Conservation (phyloP, 2,888 invertebrate species). For the Villa cingulata region DNA sequence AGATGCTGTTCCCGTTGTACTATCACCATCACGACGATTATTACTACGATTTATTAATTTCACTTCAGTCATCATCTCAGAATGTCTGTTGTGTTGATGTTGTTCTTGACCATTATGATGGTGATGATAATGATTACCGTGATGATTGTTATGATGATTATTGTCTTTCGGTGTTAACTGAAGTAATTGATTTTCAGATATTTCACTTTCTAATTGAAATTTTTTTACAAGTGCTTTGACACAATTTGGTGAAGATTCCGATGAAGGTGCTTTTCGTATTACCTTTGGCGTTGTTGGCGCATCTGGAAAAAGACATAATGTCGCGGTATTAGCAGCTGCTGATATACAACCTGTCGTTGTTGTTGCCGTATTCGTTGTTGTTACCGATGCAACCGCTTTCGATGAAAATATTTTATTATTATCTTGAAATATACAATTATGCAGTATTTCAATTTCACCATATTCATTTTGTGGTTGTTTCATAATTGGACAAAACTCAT, state of each 20-base stretch:
- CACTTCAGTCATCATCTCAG: background rate
- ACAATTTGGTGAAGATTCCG: conserved; percentile 39
- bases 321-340: conserved; percentile 14
- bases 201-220: conserved; percentile 28
- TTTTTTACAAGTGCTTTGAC: conserved; percentile 36
- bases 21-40: conserved; percentile 1
- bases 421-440: background rate
- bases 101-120: background rate
- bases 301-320: conserved; percentile 41
- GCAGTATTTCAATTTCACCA: conserved; percentile 2
- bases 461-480: background rate
- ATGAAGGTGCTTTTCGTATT: conserved; percentile 45
- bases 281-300: conserved; percentile 54
- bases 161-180: conserved; percentile 10
- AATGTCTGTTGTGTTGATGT: background rate
- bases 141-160: conserved; percentile 4
- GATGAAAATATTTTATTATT: background rate
- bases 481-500: background rate
- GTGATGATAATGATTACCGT: background rate
- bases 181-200: too few relatives aligned
- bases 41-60: conserved; percentile 4
- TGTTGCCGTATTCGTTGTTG: conserved; percentile 2
- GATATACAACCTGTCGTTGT: background rate
- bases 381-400: too few relatives aligned
- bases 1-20: conserved; percentile 9